These are phyloP conservation scores for Megalurothrips usitatus DNA, from an alignment of 2,888 invertebrate genomes.

Conservation along the genomic window DNA sequence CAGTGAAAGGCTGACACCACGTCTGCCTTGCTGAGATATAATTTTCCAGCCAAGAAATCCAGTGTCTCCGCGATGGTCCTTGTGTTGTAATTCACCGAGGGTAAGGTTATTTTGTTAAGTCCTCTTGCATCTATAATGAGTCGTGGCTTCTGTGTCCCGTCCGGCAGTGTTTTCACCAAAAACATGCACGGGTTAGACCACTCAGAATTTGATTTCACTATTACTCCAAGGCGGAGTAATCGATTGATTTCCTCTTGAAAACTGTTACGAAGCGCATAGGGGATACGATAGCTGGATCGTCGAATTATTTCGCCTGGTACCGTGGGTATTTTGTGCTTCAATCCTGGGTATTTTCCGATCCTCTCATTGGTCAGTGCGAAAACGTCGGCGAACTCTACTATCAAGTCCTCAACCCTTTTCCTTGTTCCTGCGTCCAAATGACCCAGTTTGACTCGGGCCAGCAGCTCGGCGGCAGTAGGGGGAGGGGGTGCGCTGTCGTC, in stretches of 20 bases:
- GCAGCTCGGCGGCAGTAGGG: not conserved
- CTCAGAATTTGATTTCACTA: not conserved
- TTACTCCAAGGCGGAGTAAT: not conserved
- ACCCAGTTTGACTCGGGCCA: not conserved
- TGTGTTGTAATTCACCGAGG: not conserved
- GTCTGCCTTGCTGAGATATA: not conserved
- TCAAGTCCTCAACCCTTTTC: not conserved
- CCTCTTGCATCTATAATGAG: not conserved
- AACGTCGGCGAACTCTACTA: not conserved
- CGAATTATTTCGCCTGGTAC: not conserved
- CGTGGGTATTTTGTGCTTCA: not conserved
- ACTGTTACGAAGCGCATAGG: not conserved
- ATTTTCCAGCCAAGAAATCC: not conserved
- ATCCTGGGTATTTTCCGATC: not conserved
- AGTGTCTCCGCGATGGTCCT: not conserved
- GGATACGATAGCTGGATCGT: not conserved
- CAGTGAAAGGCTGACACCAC: not conserved
- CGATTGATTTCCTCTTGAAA: not conserved
- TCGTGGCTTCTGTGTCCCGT: not conserved
- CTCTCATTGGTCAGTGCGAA: not conserved
- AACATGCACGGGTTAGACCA: not conserved
- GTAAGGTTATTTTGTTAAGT: not conserved
- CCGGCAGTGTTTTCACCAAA: not conserved
- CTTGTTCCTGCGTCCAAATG: not conserved
- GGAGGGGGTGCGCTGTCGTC: not conserved